A percentile compares a stretch with the other conserved stretches of the same genome.
Evolutionary conservation across 2,797 vertebrate species (phyloP).

Genomic region (Sus cebifrons): DNA sequence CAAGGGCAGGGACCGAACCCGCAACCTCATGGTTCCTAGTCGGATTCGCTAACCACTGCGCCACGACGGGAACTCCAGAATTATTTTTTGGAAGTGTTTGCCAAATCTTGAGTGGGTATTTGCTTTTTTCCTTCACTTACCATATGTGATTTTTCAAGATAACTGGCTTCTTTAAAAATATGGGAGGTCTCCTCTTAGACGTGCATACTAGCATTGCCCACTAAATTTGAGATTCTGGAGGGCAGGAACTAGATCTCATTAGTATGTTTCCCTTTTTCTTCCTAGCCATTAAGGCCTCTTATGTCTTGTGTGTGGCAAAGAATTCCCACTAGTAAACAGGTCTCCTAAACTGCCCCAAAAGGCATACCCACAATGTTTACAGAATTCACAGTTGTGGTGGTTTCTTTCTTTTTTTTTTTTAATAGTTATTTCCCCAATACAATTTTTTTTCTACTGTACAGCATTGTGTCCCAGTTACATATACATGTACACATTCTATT

Average conservation of each 20-base stretch:
- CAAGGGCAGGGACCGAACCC: too few relatives aligned
- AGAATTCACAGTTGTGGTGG: neutral
- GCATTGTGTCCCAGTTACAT: too few relatives aligned
- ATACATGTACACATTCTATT: too few relatives aligned
- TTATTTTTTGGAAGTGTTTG: constrained; percentile 36
- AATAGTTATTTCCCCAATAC: too few relatives aligned
- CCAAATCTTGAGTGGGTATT: neutral
- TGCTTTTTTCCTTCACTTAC: constrained; percentile 20
- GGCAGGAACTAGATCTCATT: neutral
- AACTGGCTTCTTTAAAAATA: constrained; percentile 3
- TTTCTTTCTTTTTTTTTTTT: neutral
- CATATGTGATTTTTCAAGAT: constrained; percentile 15
- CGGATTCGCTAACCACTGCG: too few relatives aligned
- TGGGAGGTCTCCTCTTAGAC: neutral
- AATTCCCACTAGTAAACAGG: neutral
- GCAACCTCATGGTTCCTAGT: too few relatives aligned
- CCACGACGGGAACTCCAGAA: neutral
- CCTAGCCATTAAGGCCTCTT: neutral
- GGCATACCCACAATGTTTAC: neutral
- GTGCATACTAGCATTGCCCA: neutral
- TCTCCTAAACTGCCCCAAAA: neutral
- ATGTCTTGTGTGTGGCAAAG: neutral
- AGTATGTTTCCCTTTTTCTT: neutral
- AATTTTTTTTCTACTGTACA: too few relatives aligned
- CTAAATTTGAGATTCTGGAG: constrained; percentile 30